Conservation (phyloP, 2,797 vertebrate genomes). For the Lacerta viridis region DNA sequence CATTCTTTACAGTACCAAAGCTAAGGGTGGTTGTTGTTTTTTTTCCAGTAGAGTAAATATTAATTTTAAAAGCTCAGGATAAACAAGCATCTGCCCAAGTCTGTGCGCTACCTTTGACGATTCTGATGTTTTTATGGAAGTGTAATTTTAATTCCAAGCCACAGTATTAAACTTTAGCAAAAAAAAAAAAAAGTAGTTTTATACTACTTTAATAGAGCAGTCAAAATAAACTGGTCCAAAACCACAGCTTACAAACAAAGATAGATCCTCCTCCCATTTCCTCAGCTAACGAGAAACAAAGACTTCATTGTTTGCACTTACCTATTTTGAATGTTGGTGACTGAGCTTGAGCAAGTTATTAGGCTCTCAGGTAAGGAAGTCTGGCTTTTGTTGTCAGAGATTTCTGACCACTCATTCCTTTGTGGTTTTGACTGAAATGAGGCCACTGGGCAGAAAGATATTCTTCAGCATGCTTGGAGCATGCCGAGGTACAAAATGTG, state of each 20-base stretch:
- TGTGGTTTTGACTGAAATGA: too few relatives aligned
- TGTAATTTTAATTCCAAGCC: not conserved
- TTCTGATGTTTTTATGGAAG: not conserved
- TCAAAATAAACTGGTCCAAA: slow-evolving; percentile 22
- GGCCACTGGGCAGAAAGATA: too few relatives aligned
- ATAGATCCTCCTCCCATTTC: not conserved
- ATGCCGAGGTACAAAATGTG: too few relatives aligned
- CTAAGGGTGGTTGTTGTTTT: too few relatives aligned
- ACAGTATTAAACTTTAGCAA: not conserved
- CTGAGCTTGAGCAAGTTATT: not conserved
- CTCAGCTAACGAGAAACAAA: not conserved
- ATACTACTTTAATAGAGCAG: slow-evolving; percentile 2
- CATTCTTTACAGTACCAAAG: not conserved
- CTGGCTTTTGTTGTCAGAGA: accelerated
- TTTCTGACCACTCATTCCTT: not conserved
- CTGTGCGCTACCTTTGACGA: not conserved
- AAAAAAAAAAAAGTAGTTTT: not conserved
- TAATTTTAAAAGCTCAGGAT: not conserved
- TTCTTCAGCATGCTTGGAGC: too few relatives aligned
- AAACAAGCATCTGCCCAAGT: not conserved
- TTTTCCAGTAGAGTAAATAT: not conserved
- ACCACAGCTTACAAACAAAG: slow-evolving; percentile 32
- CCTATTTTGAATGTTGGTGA: not conserved
- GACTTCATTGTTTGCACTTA: not conserved
- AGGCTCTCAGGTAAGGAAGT: not conserved